Percentiles rank a stretch among this genome's conserved stretches.
Conservation (phyloP, 2,113 vertebrate species). For the Myotis davidii region DNA sequence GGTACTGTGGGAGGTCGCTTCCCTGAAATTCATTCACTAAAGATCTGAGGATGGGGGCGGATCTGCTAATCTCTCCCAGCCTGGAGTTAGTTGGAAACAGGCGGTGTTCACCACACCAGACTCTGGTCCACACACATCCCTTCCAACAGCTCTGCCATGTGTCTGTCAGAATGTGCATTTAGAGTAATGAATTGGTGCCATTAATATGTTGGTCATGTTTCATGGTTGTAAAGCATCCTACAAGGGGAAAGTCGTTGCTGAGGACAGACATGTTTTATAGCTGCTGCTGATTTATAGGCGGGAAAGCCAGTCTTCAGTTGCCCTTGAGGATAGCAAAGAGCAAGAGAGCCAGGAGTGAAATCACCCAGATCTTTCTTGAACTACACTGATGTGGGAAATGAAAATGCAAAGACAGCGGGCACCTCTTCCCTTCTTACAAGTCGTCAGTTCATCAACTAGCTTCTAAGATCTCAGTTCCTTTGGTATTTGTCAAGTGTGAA, state of each 20-base stretch:
- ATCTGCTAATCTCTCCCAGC: background rate
- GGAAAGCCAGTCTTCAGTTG: slow-evolving; percentile 73
- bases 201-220: slow-evolving; percentile 83
- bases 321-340: slow-evolving; percentile 80
- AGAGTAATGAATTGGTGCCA: slow-evolving; percentile 83
- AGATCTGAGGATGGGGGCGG: background rate
- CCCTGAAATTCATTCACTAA: background rate
- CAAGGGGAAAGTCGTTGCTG: slow-evolving; percentile 80
- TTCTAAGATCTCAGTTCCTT: background rate
- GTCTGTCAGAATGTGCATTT: slow-evolving; percentile 79
- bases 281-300: slow-evolving; percentile 81
- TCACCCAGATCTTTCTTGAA: background rate
- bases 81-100: background rate
- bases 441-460: background rate
- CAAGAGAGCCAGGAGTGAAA: background rate
- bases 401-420: background rate
- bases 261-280: slow-evolving; percentile 81
- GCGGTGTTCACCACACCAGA: background rate
- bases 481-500: background rate
- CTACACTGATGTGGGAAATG: background rate
- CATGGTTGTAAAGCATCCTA: slow-evolving; percentile 81
- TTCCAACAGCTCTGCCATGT: background rate
- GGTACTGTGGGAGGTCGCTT: background rate
- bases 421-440: background rate
- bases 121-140: background rate